These are phyloP conservation scores for Pelecanoides urinatrix DNA, from an alignment of 2,113 vertebrate species.

Conservation along the genomic window DNA sequence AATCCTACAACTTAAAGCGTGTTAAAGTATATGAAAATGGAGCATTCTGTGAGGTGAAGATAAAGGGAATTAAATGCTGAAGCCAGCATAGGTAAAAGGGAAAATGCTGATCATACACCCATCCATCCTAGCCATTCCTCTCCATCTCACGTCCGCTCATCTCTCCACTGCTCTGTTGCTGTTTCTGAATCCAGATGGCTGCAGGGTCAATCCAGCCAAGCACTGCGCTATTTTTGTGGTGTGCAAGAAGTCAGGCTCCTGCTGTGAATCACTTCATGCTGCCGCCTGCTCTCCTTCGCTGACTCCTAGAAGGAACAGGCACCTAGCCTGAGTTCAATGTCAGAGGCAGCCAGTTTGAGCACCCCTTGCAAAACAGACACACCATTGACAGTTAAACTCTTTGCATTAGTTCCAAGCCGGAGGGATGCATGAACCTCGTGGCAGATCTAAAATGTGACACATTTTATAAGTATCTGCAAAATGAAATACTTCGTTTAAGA, in stretches of 20 bases:
- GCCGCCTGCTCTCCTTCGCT: fast-evolving
- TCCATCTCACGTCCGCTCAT: background rate
- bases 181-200: background rate
- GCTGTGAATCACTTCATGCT: background rate
- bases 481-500: background rate
- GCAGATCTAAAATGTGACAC: background rate
- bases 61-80: background rate
- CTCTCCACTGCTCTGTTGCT: background rate
- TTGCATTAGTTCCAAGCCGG: background rate
- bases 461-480: background rate
- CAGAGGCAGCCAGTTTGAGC: background rate
- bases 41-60: background rate
- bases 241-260: background rate
- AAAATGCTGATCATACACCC: background rate
- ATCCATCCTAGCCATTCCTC: background rate
- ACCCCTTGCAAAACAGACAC: background rate
- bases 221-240: background rate
- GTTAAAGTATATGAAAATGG: background rate
- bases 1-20: background rate
- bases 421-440: background rate
- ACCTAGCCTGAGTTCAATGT: background rate
- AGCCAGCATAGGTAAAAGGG: background rate
- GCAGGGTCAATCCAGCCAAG: background rate
- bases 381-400: background rate
- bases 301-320: background rate